These are phyloP conservation scores for Leptopilina myrica DNA, from an alignment of 2,888 invertebrate species.

Conservation along the genomic window DNA sequence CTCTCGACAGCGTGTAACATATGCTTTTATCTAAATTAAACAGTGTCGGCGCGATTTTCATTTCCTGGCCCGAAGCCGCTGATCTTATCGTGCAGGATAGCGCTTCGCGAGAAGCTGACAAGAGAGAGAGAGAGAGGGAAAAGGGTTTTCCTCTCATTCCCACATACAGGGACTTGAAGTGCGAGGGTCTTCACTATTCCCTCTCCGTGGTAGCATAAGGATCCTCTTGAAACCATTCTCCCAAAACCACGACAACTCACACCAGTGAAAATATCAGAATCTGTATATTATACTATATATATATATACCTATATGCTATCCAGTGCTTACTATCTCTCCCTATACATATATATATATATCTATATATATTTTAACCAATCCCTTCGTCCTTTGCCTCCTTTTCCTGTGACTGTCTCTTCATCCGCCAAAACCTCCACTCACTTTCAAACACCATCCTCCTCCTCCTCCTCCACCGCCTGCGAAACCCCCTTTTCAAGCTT, in stretches of 20 bases:
- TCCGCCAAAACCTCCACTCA: constrained; percentile 21
- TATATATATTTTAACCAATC: constrained; percentile 56
- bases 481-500: neutral
- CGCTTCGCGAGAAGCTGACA: constrained; percentile 69
- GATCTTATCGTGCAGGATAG: constrained; percentile 77
- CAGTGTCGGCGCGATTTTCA: constrained; percentile 79
- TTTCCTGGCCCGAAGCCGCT: constrained; percentile 77
- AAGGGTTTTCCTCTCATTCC: constrained; percentile 63
- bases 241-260: constrained; percentile 24
- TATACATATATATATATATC: no score
- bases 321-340: constrained; percentile 56
- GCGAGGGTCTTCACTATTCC: constrained; percentile 50
- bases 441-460: constrained; percentile 25
- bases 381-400: constrained; percentile 51
- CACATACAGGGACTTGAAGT: constrained; percentile 37
- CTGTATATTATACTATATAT: constrained; percentile 38
- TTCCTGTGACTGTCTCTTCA: constrained; percentile 40
- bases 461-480: neutral
- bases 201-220: neutral
- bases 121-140: constrained; percentile 68
- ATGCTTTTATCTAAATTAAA: constrained; percentile 81
- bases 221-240: constrained; percentile 44
- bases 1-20: constrained; percentile 73
- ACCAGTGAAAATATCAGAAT: constrained; percentile 34
- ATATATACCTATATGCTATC: constrained; percentile 42